Percentiles rank a stretch among this genome's conserved stretches.
Conservation (phyloP, 2,113 vertebrate species). For the Rhabdornis inornatus region DNA sequence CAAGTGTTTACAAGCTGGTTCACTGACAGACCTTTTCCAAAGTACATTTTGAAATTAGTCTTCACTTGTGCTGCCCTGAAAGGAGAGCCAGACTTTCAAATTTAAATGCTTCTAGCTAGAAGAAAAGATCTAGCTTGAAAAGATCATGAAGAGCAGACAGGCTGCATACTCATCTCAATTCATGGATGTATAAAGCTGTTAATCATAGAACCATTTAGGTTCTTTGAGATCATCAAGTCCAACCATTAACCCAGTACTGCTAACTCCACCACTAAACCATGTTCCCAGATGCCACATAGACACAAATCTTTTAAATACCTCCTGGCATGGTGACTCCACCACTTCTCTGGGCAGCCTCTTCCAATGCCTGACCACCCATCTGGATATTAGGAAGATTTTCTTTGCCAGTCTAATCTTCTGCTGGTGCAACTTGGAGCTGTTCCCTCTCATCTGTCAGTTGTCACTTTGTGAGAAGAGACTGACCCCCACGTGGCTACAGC, state of each 20-base stretch:
- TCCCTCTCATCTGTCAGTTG: background rate
- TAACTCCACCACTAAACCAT: background rate
- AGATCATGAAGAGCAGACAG: background rate
- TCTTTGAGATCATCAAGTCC: background rate
- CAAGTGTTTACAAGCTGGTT: background rate
- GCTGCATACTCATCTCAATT: background rate
- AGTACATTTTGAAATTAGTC: background rate
- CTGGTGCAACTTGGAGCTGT: background rate
- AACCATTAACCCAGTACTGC: background rate
- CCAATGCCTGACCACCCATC: rapidly evolving
- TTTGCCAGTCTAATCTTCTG: background rate
- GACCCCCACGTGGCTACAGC: rapidly evolving
- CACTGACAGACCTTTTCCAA: background rate
- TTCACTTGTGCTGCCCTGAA: background rate
- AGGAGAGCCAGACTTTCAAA: background rate
- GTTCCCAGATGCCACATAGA: no score
- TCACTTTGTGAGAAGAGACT: background rate
- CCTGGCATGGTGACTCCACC: background rate
- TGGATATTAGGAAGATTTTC: background rate
- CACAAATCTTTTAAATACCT: background rate
- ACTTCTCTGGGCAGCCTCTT: background rate
- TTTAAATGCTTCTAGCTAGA: background rate
- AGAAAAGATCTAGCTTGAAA: background rate
- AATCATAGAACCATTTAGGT: background rate
- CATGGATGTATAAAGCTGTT: background rate